Evolutionary conservation across 2,113 vertebrate genomes (phyloP), one percentile per base, ranked within the genome.

Genomic region (Caracal caracal): DNA sequence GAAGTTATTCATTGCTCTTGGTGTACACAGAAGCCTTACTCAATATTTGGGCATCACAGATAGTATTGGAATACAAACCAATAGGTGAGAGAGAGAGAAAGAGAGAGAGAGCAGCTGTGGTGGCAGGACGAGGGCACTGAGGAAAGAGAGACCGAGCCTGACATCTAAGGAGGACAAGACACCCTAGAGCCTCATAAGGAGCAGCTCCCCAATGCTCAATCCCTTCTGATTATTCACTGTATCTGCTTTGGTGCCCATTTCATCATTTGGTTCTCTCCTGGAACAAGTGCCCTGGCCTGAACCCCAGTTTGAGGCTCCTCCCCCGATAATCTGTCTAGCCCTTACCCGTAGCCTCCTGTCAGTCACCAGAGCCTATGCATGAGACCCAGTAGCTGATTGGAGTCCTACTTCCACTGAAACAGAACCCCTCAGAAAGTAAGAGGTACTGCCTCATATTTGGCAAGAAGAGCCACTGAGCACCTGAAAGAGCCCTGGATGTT

Each of bases 1-100:
- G 86, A 97, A 78, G 20, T 53, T 88, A 79, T 75, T 86, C 47
- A 82, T 65, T 91, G 80, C 24, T 79, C 26, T 79, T 76, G 30
- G 40, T 83, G 47, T 56, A 83, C 59, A 86, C 49, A 93, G 49
- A 94, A 89, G 82, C n/a, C 28, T 71, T 65, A 78, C 65, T 80
- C 51, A 65, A 6, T 49, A 84, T 66, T 80, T 90, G 63, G 28
- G 19, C 26, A 53, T 56, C 88, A 81, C 26, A 78, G 85, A 49
- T 19, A 87, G 35, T 49, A 78, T 2, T 68, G 33, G 15, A 35
- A 87, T 92, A 79, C 24, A 70, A 86, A 89, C 49, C 85, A 89
- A 87, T 3, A 19, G 35, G 66, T 26, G 1, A 24, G 5, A 66
- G 56, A 59, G 56, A 59, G 20, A 59, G 19, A 56, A 19, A 56